Conservation (phyloP, 2,797 vertebrate genomes). For the Myripristis murdjan region DNA sequence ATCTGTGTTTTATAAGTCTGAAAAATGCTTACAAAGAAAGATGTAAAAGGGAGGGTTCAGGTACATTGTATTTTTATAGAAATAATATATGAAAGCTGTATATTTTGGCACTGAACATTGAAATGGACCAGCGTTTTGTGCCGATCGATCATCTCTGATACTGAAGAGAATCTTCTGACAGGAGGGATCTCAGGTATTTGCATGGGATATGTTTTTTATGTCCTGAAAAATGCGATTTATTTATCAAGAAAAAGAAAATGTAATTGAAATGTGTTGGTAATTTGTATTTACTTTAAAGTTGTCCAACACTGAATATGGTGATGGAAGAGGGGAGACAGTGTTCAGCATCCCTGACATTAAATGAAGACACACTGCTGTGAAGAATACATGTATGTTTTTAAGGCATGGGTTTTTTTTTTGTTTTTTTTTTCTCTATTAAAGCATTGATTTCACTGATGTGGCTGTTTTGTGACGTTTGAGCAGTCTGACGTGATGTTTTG, state of each 20-base stretch:
- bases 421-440: constrained; percentile 84
- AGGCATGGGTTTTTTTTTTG: constrained; percentile 82
- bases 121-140: constrained; percentile 68
- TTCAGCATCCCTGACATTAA: constrained; percentile 61
- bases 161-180: constrained; percentile 58
- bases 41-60: constrained; percentile 74
- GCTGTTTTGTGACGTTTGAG: constrained; percentile 49
- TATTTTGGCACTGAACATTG: constrained; percentile 83
- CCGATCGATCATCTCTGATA: constrained; percentile 67
- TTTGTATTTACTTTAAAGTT: constrained; percentile 52
- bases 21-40: constrained; percentile 81
- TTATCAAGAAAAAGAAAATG: constrained; percentile 59
- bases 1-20: constrained; percentile 65
- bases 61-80: constrained; percentile 82
- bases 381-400: constrained; percentile 81
- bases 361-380: constrained; percentile 82
- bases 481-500: constrained; percentile 37
- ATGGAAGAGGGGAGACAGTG: constrained; percentile 59
- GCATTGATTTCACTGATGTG: constrained; percentile 62
- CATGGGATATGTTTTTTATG: constrained; percentile 75
- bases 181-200: constrained; percentile 84
- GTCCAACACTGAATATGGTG: constrained; percentile 61
- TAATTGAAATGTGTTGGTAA: constrained; percentile 43
- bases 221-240: constrained; percentile 68
- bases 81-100: constrained; percentile 77